Evolutionary conservation across 2,797 vertebrate genomes (phyloP), one percentile per base, ranked within the genome.

Genomic region (Oryzias sinensis): DNA sequence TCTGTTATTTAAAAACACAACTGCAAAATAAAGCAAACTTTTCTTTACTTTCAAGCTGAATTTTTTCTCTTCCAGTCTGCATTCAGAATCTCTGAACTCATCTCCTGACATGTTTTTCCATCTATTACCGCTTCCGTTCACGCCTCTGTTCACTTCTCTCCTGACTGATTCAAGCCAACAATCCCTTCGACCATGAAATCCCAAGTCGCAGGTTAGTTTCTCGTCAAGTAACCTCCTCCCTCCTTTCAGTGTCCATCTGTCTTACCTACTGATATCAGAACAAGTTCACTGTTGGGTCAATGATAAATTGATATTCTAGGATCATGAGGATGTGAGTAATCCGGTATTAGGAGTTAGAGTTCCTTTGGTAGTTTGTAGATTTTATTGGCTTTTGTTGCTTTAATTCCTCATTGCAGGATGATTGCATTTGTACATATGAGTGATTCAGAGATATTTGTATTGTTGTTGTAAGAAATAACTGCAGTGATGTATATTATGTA

Each of bases 151-250:
- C 63, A 73, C 83, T 74, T 84, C 66, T 65, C 74, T 74, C 58
- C 65, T 64, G 53, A 74, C 70, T 76, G 84, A 88, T 72, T 78
- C 72, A 24, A 81, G 65, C 72, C 80, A 84, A 56, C 74, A 64
- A 71, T 76, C 74, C 81, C 74, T 75, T 87, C 86, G 83, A 81
- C 77, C 85, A 77, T 89, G 80, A 88, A 90, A 90, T 90, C 86
- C 85, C 85, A 85, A 81, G 83, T 85, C 74, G 70, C 77, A 86
- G 85, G 86, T 89, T 87, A 75, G 87, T 84, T 87, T 85, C 67
- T 81, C 62, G 63, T 81, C 70, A 72, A 79, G 80, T 73, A 77
- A 51, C 64, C 72, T 56, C 66, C 27, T 29, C 70, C 55, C 61
- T 55, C 24, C 76, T 74, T 68, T 11, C 59, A 17, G 64, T 72